phyloP scores from a whole-genome alignment of 2,888 invertebrate species.

The Thera britannica region DNA sequence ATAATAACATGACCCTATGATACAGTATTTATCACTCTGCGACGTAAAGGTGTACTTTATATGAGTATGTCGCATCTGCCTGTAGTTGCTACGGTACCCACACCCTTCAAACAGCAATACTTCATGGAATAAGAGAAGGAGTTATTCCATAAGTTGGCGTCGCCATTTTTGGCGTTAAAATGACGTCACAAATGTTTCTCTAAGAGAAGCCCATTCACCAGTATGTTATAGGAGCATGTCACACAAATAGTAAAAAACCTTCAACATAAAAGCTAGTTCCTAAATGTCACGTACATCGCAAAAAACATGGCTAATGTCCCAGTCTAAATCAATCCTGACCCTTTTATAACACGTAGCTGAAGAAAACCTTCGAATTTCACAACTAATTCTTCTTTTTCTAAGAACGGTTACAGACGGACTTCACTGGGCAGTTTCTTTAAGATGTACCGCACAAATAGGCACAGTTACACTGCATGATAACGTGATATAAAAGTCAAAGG shows the following conservation, averaged over 20 bases:
- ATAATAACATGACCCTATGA: too few relatives aligned
- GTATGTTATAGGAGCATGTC: background rate
- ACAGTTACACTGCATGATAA: background rate
- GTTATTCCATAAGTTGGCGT: too few relatives aligned
- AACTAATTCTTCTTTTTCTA: conserved; percentile 41
- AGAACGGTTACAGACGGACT: background rate
- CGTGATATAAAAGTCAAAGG: too few relatives aligned
- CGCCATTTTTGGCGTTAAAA: background rate
- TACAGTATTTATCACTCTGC: too few relatives aligned
- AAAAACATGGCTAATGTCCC: conserved; percentile 37
- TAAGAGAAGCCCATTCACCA: background rate
- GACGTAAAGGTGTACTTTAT: too few relatives aligned
- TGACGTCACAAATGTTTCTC: background rate
- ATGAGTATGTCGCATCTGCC: too few relatives aligned
- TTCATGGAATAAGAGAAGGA: too few relatives aligned
- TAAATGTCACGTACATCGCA: conserved; percentile 31
- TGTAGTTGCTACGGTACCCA: too few relatives aligned
- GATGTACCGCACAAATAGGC: background rate
- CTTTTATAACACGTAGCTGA: conserved; percentile 37
- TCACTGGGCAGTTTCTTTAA: background rate
- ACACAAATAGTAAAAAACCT: conserved; percentile 12
- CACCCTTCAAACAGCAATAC: too few relatives aligned
- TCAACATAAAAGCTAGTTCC: conserved; percentile 16
- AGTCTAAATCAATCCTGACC: conserved; percentile 39
- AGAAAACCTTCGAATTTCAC: conserved; percentile 39